Evolutionary conservation across 2,797 vertebrate genomes (phyloP).

Genomic region (Pseudocheirus occidentalis): DNA sequence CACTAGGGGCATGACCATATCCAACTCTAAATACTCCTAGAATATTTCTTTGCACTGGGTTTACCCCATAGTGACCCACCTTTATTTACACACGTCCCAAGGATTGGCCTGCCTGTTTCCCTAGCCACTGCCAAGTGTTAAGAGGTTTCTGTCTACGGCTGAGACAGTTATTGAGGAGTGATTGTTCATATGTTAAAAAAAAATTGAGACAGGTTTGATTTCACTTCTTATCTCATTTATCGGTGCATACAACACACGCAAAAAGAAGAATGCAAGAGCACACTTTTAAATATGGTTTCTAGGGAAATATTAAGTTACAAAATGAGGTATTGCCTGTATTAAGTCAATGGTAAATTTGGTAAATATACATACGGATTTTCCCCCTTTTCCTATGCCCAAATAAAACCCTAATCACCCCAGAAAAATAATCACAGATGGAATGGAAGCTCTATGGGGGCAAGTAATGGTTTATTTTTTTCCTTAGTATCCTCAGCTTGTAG

Average conservation of each 20-base stretch:
- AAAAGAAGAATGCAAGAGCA: slow-evolving; percentile 14
- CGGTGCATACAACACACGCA: neutral
- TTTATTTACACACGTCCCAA: neutral
- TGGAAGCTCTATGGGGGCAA: neutral
- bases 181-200: neutral
- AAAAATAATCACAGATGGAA: neutral
- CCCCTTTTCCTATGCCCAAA: neutral
- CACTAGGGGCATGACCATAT: neutral
- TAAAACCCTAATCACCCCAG: neutral
- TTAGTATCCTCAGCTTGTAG: neutral
- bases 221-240: neutral
- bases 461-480: neutral
- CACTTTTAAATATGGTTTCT: neutral
- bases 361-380: neutral
- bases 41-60: neutral
- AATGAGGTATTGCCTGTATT: neutral
- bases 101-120: neutral
- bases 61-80: neutral
- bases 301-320: slow-evolving; percentile 18
- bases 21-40: neutral
- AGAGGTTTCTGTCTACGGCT: neutral
- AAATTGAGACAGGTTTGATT: neutral
- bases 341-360: neutral
- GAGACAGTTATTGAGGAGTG: neutral
- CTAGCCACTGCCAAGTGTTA: neutral